Evolutionary conservation across 2,113 vertebrate genomes (phyloP).

Genomic region (Pelecanus crispus): DNA sequence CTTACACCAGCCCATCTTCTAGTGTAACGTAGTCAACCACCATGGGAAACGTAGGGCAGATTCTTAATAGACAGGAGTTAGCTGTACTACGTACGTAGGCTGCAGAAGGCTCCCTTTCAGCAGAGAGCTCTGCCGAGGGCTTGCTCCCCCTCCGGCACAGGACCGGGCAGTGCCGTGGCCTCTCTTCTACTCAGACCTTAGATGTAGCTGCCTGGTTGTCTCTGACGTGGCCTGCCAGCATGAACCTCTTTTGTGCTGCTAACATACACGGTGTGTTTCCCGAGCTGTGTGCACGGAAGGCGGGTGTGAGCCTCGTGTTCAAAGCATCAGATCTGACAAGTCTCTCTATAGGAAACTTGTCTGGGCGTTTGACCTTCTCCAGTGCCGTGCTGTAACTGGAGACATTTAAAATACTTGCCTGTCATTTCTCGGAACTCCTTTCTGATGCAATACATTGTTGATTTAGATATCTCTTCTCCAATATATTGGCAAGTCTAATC

Average conservation of each 20-base stretch:
- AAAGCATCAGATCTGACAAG: neutral
- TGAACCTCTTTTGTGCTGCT: neutral
- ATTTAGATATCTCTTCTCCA: neutral
- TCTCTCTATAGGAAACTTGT: neutral
- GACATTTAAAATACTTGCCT: neutral
- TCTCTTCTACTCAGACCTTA: neutral
- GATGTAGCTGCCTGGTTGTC: neutral
- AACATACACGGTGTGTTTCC: neutral
- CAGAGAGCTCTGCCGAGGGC: neutral
- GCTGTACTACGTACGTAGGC: accelerated
- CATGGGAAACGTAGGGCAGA: accelerated
- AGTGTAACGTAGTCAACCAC: accelerated
- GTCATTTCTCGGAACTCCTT: neutral
- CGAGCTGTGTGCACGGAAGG: neutral
- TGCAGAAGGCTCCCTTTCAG: neutral
- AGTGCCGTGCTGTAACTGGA: neutral
- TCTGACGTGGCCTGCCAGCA: neutral
- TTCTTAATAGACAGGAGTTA: neutral
- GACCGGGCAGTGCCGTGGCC: neutral
- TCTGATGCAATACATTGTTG: neutral
- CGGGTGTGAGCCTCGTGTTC: neutral
- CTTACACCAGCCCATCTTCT: neutral
- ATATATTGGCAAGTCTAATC: neutral
- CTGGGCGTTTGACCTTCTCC: neutral
- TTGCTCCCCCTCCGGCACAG: neutral